Evolutionary conservation across 2,113 vertebrate species (phyloP).

Genomic region (Echinops telfairi): DNA sequence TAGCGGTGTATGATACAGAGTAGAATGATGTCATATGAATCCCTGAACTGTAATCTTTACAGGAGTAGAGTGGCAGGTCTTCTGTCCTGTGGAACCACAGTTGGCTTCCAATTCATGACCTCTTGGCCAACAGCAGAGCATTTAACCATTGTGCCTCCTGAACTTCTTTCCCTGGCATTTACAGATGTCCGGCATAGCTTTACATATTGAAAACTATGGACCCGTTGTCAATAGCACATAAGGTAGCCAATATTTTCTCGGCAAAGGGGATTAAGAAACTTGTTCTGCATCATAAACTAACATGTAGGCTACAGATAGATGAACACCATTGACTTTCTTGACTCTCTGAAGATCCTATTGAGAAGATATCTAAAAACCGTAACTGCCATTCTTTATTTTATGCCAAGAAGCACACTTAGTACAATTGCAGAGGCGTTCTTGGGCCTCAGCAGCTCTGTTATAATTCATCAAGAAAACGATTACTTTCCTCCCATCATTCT

Average conservation of each 20-base stretch:
- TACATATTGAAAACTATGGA: not conserved
- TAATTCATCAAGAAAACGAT: constrained; percentile 32
- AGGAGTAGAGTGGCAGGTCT: not conserved
- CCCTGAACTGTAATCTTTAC: not conserved
- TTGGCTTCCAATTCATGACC: not conserved
- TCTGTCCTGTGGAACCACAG: not conserved
- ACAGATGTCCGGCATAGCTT: not conserved
- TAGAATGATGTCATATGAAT: not conserved
- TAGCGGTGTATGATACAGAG: not conserved
- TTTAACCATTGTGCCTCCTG: not conserved
- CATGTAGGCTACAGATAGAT: accelerated
- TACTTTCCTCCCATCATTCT: constrained; percentile 3
- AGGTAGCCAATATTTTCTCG: not conserved
- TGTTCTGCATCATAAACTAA: not conserved
- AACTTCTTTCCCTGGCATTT: not conserved
- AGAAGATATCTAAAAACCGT: not conserved
- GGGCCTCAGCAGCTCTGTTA: constrained; percentile 16
- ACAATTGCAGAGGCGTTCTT: not conserved
- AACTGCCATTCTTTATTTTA: not conserved
- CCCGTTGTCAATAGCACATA: not conserved
- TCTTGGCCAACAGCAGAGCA: not conserved
- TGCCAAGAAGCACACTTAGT: not conserved
- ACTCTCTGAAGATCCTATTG: not conserved
- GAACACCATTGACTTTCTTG: not conserved
- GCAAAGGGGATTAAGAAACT: not conserved